Conservation (phyloP, 2,888 invertebrate genomes). For the Lamellibrachia satsuma region DNA sequence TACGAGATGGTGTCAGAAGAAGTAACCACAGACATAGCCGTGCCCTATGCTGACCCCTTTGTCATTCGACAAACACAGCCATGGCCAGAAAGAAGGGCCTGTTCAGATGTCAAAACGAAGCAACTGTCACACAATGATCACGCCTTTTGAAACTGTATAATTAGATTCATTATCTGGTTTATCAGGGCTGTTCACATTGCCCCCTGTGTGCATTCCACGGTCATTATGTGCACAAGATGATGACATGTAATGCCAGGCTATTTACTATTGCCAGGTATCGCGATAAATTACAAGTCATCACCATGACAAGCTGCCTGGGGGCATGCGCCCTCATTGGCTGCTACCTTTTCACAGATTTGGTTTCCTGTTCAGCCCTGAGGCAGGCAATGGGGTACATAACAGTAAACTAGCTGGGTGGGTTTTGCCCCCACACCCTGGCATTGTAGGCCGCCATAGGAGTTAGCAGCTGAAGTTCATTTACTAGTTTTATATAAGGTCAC, state of each 20-base stretch:
- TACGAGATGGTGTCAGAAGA: neutral
- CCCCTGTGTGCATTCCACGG: neutral
- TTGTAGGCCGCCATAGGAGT: neutral
- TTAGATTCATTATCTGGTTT: slow-evolving; percentile 17
- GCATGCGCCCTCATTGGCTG: neutral
- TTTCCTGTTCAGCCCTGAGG: neutral
- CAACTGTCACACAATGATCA: slow-evolving; percentile 9
- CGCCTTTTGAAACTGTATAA: slow-evolving; percentile 17
- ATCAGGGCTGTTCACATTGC: slow-evolving; percentile 1
- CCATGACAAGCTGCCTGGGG: neutral
- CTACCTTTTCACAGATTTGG: neutral
- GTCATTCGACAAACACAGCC: neutral
- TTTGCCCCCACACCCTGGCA: neutral
- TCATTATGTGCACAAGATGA: neutral
- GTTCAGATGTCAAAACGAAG: neutral
- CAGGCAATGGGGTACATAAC: slow-evolving; percentile 6
- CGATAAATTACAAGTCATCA: slow-evolving; percentile 11
- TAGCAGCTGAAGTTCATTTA: neutral
- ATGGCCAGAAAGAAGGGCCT: neutral
- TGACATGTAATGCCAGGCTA: neutral
- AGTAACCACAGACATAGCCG: neutral
- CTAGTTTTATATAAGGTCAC: slow-evolving; percentile 6
- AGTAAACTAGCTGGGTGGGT: slow-evolving; percentile 11
- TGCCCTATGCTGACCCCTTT: slow-evolving; percentile 6
- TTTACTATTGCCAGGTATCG: slow-evolving; percentile 9